phyloP scores from a whole-genome alignment of 2,888 invertebrate species.

The Tigriopus californicus region DNA sequence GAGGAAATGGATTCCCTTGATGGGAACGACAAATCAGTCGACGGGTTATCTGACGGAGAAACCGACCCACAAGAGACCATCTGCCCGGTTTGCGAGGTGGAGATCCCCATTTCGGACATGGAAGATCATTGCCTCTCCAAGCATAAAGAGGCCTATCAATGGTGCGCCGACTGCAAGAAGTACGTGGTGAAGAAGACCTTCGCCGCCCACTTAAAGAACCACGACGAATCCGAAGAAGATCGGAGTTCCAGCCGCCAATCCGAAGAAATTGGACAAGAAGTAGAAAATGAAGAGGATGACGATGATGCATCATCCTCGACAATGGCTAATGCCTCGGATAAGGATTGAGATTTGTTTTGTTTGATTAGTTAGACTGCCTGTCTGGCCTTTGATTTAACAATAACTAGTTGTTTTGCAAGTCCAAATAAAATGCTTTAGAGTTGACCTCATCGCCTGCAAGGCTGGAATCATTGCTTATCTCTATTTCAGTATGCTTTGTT shows the following conservation, averaged over 20 bases:
- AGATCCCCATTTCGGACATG: not conserved
- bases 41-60: not conserved
- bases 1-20: not conserved
- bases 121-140: not conserved
- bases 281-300: not conserved
- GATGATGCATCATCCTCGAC: not conserved
- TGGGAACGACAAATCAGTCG: not conserved
- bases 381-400: no score
- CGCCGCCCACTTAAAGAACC: not conserved
- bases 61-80: not conserved
- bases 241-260: not conserved
- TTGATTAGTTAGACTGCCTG: no score
- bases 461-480: not conserved
- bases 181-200: constrained; percentile 2
- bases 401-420: no score
- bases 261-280: not conserved
- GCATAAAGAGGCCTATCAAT: not conserved
- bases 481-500: no score
- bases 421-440: no score
- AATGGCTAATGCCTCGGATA: not conserved
- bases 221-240: not conserved
- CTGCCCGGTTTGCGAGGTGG: not conserved
- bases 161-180: not conserved
- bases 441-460: not conserved
- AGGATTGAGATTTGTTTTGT: not conserved